phyloP scores from a whole-genome alignment of 2,888 invertebrate species.

The Aspidiotus destructor region DNA sequence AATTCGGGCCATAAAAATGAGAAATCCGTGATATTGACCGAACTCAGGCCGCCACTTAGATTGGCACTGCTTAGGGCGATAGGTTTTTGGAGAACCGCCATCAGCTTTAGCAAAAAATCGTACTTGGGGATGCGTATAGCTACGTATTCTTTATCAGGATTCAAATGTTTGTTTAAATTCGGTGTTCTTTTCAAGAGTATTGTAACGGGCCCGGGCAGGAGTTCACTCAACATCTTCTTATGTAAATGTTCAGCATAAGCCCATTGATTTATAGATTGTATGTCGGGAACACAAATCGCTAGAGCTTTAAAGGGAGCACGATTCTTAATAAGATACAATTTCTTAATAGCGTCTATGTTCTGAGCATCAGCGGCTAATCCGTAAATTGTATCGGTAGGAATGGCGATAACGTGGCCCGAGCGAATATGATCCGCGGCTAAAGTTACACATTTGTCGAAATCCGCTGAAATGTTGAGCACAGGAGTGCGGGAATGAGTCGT shows the following conservation, averaged over 20 bases:
- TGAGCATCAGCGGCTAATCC: constrained; percentile 85
- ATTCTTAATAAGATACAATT: constrained; percentile 77
- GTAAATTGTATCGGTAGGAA: constrained; percentile 97
- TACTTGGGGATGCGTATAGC: constrained; percentile 85
- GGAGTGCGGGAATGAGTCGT: neutral
- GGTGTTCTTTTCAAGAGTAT: constrained; percentile 69
- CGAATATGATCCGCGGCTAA: constrained; percentile 20
- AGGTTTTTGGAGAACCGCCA: constrained; percentile 59
- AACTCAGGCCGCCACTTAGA: constrained; percentile 67
- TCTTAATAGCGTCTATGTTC: constrained; percentile 62
- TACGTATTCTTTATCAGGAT: constrained; percentile 68
- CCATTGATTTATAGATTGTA: constrained; percentile 66
- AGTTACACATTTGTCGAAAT: constrained; percentile 13
- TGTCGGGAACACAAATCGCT: constrained; percentile 76
- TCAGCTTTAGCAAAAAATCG: constrained; percentile 63
- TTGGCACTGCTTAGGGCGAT: constrained; percentile 95
- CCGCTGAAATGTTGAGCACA: neutral
- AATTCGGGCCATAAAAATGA: constrained; percentile 64
- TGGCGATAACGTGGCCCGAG: constrained; percentile 56
- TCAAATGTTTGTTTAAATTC: constrained; percentile 64
- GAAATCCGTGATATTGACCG: constrained; percentile 74
- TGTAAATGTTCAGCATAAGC: constrained; percentile 61
- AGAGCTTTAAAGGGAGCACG: constrained; percentile 76
- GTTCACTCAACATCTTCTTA: constrained; percentile 52
- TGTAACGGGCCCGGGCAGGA: constrained; percentile 93